Base-by-base conservation (phyloP, 1,140 invertebrate genomes). In the Lanistes nyassanus region DNA sequence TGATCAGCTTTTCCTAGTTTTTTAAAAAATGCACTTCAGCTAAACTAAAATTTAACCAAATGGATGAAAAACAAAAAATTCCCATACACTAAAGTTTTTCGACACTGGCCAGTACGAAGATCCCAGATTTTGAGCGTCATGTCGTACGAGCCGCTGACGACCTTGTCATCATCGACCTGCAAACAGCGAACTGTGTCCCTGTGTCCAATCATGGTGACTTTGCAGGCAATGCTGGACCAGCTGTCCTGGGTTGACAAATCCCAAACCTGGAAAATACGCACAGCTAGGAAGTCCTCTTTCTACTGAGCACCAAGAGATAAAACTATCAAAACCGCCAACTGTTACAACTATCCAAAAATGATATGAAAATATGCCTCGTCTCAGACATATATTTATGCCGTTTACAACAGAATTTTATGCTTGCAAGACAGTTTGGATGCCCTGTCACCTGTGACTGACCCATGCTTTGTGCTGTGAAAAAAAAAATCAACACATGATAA, bases 181-280 rank as follows among this genome's bases (percentile, higher is more conserved):
- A 91, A 78, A 84, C 91, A 91, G 21, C 90, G 79, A 51, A 91
- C 91, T 31, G 89, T 91, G 76, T 91, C 89, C 34, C 82, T 86
- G 79, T 91, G 91, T 11, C 90, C 91, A 51, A 90, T 86, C 90
- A 92, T 91, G 21, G 91, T 92, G 9, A 91, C 90, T 79, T 91
- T 91, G 82, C 91, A 92, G 23, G 91, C 91, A 75, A 92, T 91
- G 77, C 90, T 91, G 13, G 91, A 91, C 91, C 91, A 92, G 75
- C 87, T 88, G 55, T 89, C 86, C 70, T 90, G 88, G 6, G 88
- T 90, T 13, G 90, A 90, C 62, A 92, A 82, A 84, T 91, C 91
- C 91, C 91, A 92, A 29, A 92, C 90, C 90, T 91, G 76, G 9
- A 84, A 72, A 76, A 74, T 55, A 71, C 9, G 19, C 19, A 47